Evolutionary conservation across 2,888 invertebrate genomes (phyloP).

Genomic region (Pyrochroa serraticornis): DNA sequence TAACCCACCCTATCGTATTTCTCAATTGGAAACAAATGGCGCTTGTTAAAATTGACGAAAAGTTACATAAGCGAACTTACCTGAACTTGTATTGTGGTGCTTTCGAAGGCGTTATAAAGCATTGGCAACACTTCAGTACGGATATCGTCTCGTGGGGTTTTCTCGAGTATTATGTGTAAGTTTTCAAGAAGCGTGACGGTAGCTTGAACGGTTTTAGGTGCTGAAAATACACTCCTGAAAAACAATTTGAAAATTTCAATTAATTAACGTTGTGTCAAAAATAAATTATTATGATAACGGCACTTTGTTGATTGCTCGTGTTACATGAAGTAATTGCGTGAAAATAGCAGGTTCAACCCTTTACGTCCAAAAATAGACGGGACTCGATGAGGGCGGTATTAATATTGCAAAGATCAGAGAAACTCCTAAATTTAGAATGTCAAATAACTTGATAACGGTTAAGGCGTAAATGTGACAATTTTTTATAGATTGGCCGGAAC

Average conservation of each 20-base stretch:
- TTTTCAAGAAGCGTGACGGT: constrained; percentile 89
- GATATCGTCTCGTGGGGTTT: constrained; percentile 81
- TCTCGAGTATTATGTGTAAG: constrained; percentile 85
- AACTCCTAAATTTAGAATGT: constrained; percentile 18
- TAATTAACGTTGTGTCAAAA: background rate
- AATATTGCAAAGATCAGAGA: constrained; percentile 14
- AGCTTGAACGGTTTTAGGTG: constrained; percentile 82
- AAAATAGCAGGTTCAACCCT: too few relatives aligned
- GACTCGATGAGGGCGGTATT: background rate
- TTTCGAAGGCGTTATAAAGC: constrained; percentile 86
- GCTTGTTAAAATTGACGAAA: background rate
- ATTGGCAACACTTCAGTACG: constrained; percentile 84
- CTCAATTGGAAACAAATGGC: background rate
- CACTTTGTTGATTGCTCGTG: background rate
- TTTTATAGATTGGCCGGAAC: too few relatives aligned
- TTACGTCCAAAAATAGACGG: too few relatives aligned
- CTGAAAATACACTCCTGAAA: constrained; percentile 72
- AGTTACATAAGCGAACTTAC: constrained; percentile 61
- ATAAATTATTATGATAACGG: constrained; percentile 1
- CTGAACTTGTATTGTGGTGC: constrained; percentile 88
- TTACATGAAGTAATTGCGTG: too few relatives aligned
- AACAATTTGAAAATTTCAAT: background rate
- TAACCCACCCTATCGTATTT: too few relatives aligned
- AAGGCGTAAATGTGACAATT: background rate
- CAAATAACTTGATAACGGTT: constrained; percentile 22